Conservation (phyloP, 2,113 vertebrate species). For the Piprites chloris region DNA sequence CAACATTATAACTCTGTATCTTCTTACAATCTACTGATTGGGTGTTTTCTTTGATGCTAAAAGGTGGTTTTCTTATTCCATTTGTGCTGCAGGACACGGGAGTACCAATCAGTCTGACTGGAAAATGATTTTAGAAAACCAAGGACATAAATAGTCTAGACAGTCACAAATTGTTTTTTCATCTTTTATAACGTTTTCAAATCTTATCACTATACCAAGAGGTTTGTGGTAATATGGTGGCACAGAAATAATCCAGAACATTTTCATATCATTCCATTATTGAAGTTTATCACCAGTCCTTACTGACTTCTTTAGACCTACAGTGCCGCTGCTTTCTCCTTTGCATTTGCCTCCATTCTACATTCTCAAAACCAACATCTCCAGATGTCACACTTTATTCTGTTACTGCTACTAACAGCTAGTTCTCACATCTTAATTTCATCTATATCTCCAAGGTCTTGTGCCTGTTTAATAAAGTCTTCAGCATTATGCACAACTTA, state of each 20-base stretch:
- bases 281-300: neutral
- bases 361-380: neutral
- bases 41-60: neutral
- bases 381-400: neutral
- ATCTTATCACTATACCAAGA: neutral
- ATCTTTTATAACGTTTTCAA: neutral
- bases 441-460: neutral
- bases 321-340: neutral
- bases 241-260: neutral
- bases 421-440: neutral
- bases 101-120: neutral
- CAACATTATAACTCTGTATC: neutral
- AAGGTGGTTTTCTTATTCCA: neutral
- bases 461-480: neutral
- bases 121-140: neutral
- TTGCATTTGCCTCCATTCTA: neutral
- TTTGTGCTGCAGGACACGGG: neutral
- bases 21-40: neutral
- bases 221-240: neutral
- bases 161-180: neutral
- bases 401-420: neutral
- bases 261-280: neutral
- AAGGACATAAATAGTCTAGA: neutral
- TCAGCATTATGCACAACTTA: neutral
- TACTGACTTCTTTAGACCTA: neutral